These are phyloP conservation scores for Acanthosoma haemorrhoidale DNA, from an alignment of 2,888 invertebrate species.

Conservation along the genomic window DNA sequence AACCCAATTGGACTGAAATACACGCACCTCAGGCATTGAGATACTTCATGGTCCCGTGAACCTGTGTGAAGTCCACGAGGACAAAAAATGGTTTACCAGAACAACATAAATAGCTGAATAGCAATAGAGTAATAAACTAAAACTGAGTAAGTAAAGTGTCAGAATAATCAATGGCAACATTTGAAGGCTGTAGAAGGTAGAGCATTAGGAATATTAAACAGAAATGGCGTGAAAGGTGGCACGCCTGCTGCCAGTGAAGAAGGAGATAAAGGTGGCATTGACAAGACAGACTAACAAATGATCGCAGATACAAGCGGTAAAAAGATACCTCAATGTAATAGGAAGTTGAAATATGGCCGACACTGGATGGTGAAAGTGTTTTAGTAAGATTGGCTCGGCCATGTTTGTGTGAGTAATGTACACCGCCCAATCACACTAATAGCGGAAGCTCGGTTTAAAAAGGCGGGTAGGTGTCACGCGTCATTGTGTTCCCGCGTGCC, in stretches of 20 bases:
- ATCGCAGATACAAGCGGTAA: background rate
- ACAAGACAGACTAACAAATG: background rate
- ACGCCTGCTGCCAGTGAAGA: background rate
- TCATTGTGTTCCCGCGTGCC: background rate
- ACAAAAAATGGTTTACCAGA: too few species aligned
- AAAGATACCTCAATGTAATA: background rate
- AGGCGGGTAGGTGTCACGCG: background rate
- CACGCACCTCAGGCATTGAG: too few species aligned
- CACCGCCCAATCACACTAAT: conserved; percentile 3
- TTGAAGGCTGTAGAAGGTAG: background rate
- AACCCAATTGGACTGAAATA: too few species aligned
- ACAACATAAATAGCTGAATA: too few species aligned
- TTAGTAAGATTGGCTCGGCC: conserved; percentile 20
- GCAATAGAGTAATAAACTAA: too few species aligned
- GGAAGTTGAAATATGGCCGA: conserved; percentile 18
- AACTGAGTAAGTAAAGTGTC: too few species aligned
- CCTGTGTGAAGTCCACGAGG: too few species aligned
- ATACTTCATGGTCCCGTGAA: too few species aligned
- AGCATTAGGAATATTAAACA: background rate
- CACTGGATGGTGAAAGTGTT: conserved; percentile 14
- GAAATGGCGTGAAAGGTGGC: background rate
- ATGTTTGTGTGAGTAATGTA: conserved; percentile 5
- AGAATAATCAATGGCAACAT: too few species aligned
- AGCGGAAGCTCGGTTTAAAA: background rate
- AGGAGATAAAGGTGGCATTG: background rate